Base-by-base conservation (phyloP, 1,140 invertebrate species). In the Drosophila oshimai region DNA sequence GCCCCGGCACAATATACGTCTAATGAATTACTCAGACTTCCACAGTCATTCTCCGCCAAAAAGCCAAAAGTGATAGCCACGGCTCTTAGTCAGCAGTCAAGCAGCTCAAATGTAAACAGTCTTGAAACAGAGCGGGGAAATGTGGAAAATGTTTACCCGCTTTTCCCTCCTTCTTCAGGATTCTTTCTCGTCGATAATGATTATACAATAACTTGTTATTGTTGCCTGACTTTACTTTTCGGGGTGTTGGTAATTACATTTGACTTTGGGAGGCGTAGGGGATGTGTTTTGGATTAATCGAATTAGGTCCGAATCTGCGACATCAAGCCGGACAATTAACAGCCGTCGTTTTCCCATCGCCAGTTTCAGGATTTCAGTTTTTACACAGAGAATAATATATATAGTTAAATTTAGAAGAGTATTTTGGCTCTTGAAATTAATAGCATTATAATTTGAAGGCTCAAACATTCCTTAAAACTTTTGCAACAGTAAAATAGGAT, bases 191-290 rank as follows among this genome's bases (percentile, higher is more conserved):
- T 45, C 39, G 22, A 26, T 47, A 67, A 76, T 60, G 60, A 87
- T 86, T 80, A 80, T 69, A 74, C 73, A 84, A 84, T 84, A 80
- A 87, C 80, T 86, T 86, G 55, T 60, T 68, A 86, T 76, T 86
- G 75, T 67, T 47, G 9, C 7, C 6, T 10, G n/a, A 3, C 31
- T 50, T 65, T 39, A 55, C n/a, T 39, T 37, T 31, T 31, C 15
- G 34, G 49, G 58, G 28, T 53, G 57, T 26, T 55, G 50, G 46
- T 75, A 75, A 75, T 75, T 69, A 60, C 44, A 51, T 49, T 72
- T 72, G 65, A 47, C 51, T 47, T 57, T 33, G 44, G n/a, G 5
- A 17, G 58, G 9, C 24, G 15, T n/a, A 9, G 20, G 26, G 42
- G 39, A 9, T 64, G 61, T 41, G 58, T 39, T 64, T 41, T 49